Percentiles rank a stretch among this genome's conserved stretches.
Evolutionary conservation across 2,797 vertebrate species (phyloP).

Genomic region (Pempheris klunzingeri): DNA sequence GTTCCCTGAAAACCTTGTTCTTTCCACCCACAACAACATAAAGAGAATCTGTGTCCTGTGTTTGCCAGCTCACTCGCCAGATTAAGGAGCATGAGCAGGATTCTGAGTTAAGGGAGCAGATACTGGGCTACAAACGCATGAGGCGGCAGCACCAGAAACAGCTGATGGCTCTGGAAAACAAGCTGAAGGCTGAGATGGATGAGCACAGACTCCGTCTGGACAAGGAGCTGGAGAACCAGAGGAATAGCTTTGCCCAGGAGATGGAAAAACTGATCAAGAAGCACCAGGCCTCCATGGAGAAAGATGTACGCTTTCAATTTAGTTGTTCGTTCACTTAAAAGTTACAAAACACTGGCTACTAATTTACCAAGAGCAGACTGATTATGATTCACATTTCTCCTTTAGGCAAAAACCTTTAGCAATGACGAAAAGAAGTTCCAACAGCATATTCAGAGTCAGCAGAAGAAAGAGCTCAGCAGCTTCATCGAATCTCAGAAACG

Average conservation of each 20-base stretch:
- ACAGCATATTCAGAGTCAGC: constrained; percentile 97
- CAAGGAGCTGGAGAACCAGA: constrained; percentile 98
- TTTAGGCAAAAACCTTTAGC: constrained; percentile 93
- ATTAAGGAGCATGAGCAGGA: constrained; percentile 99
- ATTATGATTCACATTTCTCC: constrained; percentile 22
- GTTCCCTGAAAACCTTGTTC: neutral
- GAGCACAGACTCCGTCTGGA: constrained; percentile 98
- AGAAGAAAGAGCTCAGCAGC: constrained; percentile 97
- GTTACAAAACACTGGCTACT: neutral
- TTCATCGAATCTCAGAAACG: constrained; percentile 98
- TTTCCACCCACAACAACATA: neutral
- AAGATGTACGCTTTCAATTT: constrained; percentile 89
- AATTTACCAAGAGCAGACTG: neutral
- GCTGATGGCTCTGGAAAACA: constrained; percentile 97
- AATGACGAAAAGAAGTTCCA: constrained; percentile 99
- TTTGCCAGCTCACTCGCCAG: constrained; percentile 94
- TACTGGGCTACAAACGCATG: constrained; percentile 99
- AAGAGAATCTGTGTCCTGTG: constrained; percentile 22
- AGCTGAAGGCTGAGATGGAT: constrained; percentile 98
- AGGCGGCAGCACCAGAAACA: constrained; percentile 99
- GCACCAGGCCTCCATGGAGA: constrained; percentile 97
- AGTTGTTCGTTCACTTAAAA: neutral
- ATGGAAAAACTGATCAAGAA: constrained; percentile 99
- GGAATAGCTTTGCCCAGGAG: constrained; percentile 96
- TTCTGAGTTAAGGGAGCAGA: constrained; percentile 97